A percentile compares a stretch with the other conserved stretches of the same genome.
phyloP scores from a whole-genome alignment of 2,888 invertebrate genomes.

The Ectemnius lituratus region DNA sequence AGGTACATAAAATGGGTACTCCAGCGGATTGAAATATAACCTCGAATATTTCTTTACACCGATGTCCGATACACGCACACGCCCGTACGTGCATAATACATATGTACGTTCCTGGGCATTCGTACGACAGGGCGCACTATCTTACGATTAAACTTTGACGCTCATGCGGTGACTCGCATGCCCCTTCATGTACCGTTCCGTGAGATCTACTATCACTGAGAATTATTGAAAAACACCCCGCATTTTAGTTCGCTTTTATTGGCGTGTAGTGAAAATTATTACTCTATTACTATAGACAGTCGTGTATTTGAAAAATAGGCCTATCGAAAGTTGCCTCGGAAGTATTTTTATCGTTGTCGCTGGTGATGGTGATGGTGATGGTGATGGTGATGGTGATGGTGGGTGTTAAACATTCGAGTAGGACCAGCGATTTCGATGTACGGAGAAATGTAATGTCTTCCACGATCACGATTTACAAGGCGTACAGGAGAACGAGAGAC shows the following conservation, averaged over 20 bases:
- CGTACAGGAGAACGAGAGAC: slow-evolving; percentile 22
- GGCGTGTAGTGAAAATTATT: slow-evolving; percentile 31
- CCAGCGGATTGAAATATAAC: slow-evolving; percentile 62
- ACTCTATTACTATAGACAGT: neutral
- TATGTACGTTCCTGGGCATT: neutral
- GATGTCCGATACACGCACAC: slow-evolving; percentile 35
- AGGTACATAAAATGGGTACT: slow-evolving; percentile 56
- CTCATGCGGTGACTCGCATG: slow-evolving; percentile 17
- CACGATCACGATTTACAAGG: slow-evolving; percentile 40
- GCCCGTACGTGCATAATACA: neutral
- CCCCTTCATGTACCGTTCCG: slow-evolving; percentile 28
- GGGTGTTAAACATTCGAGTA: slow-evolving; percentile 38
- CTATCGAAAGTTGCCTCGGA: neutral
- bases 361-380: slow-evolving; percentile 6
- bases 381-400: slow-evolving; percentile 6
- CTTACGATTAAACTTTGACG: slow-evolving; percentile 55
- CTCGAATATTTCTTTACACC: slow-evolving; percentile 58
- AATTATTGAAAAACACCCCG: slow-evolving; percentile 41
- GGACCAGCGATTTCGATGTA: slow-evolving; percentile 17
- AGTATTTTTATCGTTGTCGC: neutral
- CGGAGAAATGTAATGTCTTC: slow-evolving; percentile 31
- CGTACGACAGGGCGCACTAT: slow-evolving; percentile 37
- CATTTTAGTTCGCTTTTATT: neutral
- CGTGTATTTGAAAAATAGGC: neutral
- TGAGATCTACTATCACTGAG: slow-evolving; percentile 1